Evolutionary conservation across 1,140 invertebrate genomes (phyloP).

Genomic region (fruit fly (Drosophila melanogaster)): DNA sequence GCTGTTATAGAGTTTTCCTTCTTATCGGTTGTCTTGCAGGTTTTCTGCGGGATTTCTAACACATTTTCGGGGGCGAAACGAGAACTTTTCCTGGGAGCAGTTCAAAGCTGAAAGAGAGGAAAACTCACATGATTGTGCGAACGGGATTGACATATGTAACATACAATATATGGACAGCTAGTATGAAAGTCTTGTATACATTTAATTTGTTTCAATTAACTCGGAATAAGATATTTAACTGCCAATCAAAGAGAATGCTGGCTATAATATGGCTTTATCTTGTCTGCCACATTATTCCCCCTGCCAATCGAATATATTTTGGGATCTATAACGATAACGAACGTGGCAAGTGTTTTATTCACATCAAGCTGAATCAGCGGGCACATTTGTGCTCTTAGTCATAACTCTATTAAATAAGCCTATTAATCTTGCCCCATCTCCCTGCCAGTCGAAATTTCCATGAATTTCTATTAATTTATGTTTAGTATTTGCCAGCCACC

Average conservation of each 20-base stretch:
- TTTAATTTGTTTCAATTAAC: too few species aligned
- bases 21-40: constrained; percentile 10
- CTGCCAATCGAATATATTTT: constrained; percentile 11
- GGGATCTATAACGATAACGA: constrained; percentile 12
- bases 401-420: constrained; percentile 67
- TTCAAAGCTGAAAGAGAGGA: constrained; percentile 9
- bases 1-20: constrained; percentile 16
- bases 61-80: constrained; percentile 37
- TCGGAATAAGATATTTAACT: neutral
- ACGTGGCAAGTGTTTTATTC: constrained; percentile 25
- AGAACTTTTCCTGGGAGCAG: constrained; percentile 36
- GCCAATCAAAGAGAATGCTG: constrained; percentile 2
- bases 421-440: constrained; percentile 60
- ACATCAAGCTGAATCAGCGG: constrained; percentile 18
- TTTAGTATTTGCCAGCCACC: constrained; percentile 37
- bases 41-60: constrained; percentile 21
- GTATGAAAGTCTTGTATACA: too few species aligned
- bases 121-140: constrained; percentile 11
- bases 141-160: neutral
- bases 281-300: neutral
- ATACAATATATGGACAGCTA: too few species aligned
- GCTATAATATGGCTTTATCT: neutral
- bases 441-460: constrained; percentile 38
- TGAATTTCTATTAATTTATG: constrained; percentile 71
- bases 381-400: constrained; percentile 35